Conservation (phyloP, 2,888 invertebrate species). For the Leucoptera coffeella region DNA sequence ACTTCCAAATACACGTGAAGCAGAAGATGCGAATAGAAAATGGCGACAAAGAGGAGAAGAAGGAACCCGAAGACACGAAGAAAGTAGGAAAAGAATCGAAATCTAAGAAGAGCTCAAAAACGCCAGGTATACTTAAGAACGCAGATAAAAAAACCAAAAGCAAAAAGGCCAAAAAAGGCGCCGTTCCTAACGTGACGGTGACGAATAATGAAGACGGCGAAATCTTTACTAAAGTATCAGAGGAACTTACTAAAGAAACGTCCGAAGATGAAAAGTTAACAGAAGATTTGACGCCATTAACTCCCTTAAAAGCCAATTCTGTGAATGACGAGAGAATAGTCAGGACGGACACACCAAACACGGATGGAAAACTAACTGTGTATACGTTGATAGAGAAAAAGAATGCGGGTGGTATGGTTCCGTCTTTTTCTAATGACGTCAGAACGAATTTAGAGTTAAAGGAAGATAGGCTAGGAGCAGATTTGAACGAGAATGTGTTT, state of each 20-base stretch:
- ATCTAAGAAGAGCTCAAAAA: background rate
- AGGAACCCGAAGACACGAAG: conserved; percentile 7
- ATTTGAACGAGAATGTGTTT: conserved; percentile 23
- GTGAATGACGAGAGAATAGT: conserved; percentile 6
- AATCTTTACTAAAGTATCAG: conserved; percentile 1
- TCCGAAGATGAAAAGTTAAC: background rate
- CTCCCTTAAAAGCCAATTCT: no score
- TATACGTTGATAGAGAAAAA: conserved; percentile 29
- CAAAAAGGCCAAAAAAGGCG: conserved; percentile 7
- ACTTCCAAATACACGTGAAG: conserved; percentile 63
- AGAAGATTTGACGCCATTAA: background rate
- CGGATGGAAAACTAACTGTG: conserved; percentile 27
- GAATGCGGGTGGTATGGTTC: conserved; percentile 13
- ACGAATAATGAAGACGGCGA: conserved; percentile 9
- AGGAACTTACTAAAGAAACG: background rate
- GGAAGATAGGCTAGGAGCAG: no score
- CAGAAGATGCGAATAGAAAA: conserved; percentile 15
- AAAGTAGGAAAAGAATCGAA: conserved; percentile 8
- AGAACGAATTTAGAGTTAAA: conserved; percentile 15
- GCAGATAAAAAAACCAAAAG: conserved; percentile 2
- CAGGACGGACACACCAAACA: conserved; percentile 16
- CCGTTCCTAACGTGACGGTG: conserved; percentile 27
- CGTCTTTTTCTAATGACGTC: conserved; percentile 15
- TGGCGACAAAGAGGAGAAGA: conserved; percentile 13
- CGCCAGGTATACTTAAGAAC: background rate